Evolutionary conservation across 2,888 invertebrate species (phyloP).

Genomic region (Drosophila mettleri): DNA sequence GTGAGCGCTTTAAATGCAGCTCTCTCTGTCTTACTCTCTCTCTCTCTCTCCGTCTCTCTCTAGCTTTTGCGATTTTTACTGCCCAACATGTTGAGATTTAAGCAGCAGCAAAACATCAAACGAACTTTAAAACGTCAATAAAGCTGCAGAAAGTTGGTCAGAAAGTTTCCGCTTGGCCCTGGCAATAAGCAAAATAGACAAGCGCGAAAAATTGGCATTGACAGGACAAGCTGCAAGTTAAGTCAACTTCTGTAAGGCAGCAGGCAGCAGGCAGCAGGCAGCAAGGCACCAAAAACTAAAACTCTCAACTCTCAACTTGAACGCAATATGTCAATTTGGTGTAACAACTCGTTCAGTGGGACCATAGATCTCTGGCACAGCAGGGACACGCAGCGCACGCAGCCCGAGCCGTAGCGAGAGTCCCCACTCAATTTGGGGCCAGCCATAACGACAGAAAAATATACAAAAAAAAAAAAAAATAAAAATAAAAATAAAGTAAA

Average conservation of each 20-base stretch:
- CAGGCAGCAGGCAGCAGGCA: not conserved
- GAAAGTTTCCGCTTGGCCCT: conserved; percentile 27
- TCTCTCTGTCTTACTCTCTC: not conserved
- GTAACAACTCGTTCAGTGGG: conserved; percentile 69
- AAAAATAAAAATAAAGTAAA: not conserved
- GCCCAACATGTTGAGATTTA: conserved; percentile 47
- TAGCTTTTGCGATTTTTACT: conserved; percentile 38
- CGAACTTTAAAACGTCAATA: conserved; percentile 56
- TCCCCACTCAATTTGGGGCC: conserved; percentile 63
- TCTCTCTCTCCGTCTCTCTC: not conserved
- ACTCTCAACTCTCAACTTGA: conserved; percentile 47
- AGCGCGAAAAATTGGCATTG: conserved; percentile 68
- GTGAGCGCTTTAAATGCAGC: conserved; percentile 40
- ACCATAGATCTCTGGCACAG: conserved; percentile 41
- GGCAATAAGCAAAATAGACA: conserved; percentile 69
- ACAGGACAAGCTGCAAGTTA: conserved; percentile 57
- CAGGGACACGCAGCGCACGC: conserved; percentile 19
- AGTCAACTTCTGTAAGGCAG: conserved; percentile 26
- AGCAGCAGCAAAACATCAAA: conserved; percentile 22
- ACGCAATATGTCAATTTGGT: conserved; percentile 79
- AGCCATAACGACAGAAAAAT: conserved; percentile 19
- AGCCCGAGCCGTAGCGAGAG: conserved; percentile 2
- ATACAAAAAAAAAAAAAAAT: not conserved
- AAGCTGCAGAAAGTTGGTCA: conserved; percentile 47
- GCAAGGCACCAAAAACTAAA: conserved; percentile 12